phyloP scores from a whole-genome alignment of 2,888 invertebrate species.

The Tetranychus truncatus region DNA sequence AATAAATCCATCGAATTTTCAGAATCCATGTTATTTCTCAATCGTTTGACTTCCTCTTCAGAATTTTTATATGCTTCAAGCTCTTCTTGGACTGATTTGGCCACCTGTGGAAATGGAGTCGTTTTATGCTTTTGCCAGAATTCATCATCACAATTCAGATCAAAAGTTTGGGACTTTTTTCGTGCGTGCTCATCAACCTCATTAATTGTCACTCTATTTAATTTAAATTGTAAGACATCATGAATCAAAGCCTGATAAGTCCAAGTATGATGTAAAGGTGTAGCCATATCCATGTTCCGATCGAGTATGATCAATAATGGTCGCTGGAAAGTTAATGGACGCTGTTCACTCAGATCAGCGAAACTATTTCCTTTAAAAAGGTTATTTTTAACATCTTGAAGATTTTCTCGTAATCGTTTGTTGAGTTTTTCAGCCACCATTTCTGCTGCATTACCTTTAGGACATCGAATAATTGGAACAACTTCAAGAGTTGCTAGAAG shows the following conservation, averaged over 20 bases:
- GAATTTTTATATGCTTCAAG: conserved; percentile 78
- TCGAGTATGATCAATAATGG: conserved; percentile 81
- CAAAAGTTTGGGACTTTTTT: conserved; percentile 58
- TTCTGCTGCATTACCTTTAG: conserved; percentile 89
- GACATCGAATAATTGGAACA: conserved; percentile 76
- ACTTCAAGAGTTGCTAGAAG: conserved; percentile 82
- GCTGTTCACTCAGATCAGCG: conserved; percentile 10
- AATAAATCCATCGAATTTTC: conserved; percentile 43
- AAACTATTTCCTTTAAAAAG: conserved; percentile 46
- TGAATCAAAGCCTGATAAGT: conserved; percentile 96
- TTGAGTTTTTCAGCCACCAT: conserved; percentile 93
- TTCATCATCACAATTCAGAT: conserved; percentile 67
- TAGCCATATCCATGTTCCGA: conserved; percentile 86
- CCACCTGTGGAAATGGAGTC: conserved; percentile 49
- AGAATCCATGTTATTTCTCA: conserved; percentile 68
- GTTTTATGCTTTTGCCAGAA: conserved; percentile 89
- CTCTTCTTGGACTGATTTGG: conserved; percentile 96
- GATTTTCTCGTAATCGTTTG: conserved; percentile 85
- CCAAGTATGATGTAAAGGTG: conserved; percentile 97
- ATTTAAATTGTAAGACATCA: conserved; percentile 74
- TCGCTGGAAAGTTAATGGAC: conserved; percentile 48
- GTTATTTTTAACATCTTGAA: conserved; percentile 76
- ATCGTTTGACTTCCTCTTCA: conserved; percentile 86
- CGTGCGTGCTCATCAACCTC: conserved; percentile 35
- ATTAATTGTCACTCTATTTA: conserved; percentile 61